Evolutionary conservation across 1,140 invertebrate genomes (phyloP).

Genomic region (Colletes latitarsis): DNA sequence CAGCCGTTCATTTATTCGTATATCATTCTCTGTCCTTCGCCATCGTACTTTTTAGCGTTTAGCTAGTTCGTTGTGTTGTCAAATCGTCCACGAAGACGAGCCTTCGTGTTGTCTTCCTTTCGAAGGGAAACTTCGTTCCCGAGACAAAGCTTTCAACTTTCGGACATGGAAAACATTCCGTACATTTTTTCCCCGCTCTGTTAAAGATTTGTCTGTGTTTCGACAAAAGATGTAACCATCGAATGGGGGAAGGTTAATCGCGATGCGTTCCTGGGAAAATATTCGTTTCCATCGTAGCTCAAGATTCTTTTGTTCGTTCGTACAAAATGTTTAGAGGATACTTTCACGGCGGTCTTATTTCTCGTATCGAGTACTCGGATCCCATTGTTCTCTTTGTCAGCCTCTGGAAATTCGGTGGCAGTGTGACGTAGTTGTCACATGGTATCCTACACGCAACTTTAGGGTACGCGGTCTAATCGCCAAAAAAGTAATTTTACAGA

Average conservation of each 20-base stretch:
- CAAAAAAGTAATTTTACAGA: background rate
- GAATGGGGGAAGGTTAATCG: background rate
- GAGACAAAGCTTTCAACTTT: background rate
- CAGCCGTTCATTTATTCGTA: slow-evolving; percentile 40
- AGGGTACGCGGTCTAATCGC: background rate
- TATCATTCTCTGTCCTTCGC: background rate
- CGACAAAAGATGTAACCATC: background rate
- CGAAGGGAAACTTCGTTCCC: background rate
- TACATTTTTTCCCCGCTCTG: background rate
- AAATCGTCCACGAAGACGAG: background rate
- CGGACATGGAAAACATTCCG: background rate
- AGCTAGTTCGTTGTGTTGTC: background rate
- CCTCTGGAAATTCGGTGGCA: background rate
- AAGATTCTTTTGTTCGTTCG: background rate
- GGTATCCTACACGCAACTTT: background rate
- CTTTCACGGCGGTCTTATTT: background rate
- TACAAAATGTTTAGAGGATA: background rate
- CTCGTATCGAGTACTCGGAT: background rate
- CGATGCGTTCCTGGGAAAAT: background rate
- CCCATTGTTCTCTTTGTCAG: background rate
- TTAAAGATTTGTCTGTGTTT: background rate
- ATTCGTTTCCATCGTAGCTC: background rate
- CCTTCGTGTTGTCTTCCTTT: background rate
- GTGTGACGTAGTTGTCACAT: slow-evolving; percentile 29
- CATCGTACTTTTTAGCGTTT: background rate